Base-by-base conservation (phyloP, 2,888 invertebrate genomes). In the Polia nebulosa region DNA sequence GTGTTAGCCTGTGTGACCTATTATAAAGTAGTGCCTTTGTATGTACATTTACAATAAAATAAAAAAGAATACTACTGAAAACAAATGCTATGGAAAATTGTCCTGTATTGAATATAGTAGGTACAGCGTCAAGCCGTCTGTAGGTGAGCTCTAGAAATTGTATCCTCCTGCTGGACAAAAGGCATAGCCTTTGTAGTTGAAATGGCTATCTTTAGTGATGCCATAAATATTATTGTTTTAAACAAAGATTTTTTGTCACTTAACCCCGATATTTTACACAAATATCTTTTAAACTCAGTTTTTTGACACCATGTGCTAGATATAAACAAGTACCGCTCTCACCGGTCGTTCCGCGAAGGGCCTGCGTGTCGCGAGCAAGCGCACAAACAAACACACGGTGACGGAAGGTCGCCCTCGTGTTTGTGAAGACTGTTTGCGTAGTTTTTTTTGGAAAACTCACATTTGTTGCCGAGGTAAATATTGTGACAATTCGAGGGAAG, bases 381-480 rank as follows among this genome's bases (percentile, higher is more conserved):
- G 51, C 17, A 71, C 67, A 71, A 71, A 85, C 86, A 89, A 87
- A 89, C 83, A 90, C 86, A 88, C 88, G 90, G 88, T 87, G 87
- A 85, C 79, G 84, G 81, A 74, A 87, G 85, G 81, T 84, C 82
- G 53, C 72, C 75, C 65, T 79, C 39, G 74, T 84, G 84, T 86
- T 84, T 87, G 81, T 81, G 77, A 71, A 56, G 41, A 67, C 70
- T 87, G 84, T 85, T 87, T 76, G 72, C 59, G 53, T 58, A 68
- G 75, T 67, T 67, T 83, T 81, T n/a, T 85, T 82, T 76, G 71
- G 80, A 84, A 81, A 88, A 79, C 78, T 83, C 71, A 78, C 87
- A 88, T 86, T 87, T 85, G 87, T 78, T 63, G 73, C 32, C 39
- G 49, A 57, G 25, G 67, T 82, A 76, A 77, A 80, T 78, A 83